Base-by-base conservation (phyloP, 1,140 invertebrate species). In the Drosophila lacertosa region DNA sequence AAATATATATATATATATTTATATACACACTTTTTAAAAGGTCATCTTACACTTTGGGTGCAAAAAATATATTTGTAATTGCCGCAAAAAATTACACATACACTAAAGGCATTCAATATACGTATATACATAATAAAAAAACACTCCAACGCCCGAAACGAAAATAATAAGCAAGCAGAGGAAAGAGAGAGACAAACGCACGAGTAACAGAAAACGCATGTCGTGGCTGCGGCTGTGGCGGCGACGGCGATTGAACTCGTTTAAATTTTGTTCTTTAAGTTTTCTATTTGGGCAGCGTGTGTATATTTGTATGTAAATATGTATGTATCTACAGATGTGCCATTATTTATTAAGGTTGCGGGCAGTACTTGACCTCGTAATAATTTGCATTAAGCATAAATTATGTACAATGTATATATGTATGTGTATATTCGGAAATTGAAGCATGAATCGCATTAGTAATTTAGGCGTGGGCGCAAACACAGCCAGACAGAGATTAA, bases 191-290 rank as follows among this genome's bases (percentile, higher is more conserved):
- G 22, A 20, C 37, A 60, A 35, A 48, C 67, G 33, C 59, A 69
- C 50, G 58, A 69, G 32, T 35, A 62, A 63, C 57, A 29, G 15
- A 62, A 64, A 54, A 39, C 48, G 26, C 59, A 69, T 55, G 48
- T 47, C 59, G 59, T 44, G 32, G 57, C 32, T 40, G 29, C 26
- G 29, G 35, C 29, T n/a, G n/a, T n/a, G 51, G 57, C 57, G 16
- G 10, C 24, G 32, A 40, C 68, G 54, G 68, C 51, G 83, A 80
- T 74, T 84, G 76, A 84, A 83, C 80, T 83, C 81, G 76, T 84
- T 86, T 73, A 55, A 67, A 68, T 76, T 76, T 73, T 59, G 57
- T 81, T 80, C 60, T 76, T 65, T 50, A n/a, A 13, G 72, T 53
- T 40, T 64, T 39, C 11, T 48, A 13, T 4, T 24, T n/a, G 10